Conservation (phyloP, 2,113 vertebrate species). For the Origma solitaria region DNA sequence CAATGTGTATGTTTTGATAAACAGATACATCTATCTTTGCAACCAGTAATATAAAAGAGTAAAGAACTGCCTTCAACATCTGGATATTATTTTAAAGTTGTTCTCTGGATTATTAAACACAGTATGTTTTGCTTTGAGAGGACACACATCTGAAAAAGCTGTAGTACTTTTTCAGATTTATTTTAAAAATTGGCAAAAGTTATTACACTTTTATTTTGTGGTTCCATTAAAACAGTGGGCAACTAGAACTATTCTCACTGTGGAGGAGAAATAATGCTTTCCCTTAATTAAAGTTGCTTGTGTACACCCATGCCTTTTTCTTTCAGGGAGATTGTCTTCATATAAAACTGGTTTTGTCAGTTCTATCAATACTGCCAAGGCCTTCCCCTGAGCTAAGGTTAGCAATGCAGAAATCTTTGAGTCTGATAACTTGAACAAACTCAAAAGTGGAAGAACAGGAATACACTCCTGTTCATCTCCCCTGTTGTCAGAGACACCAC, state of each 20-base stretch:
- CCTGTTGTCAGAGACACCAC: neutral
- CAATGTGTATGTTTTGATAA: neutral
- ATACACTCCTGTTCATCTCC: neutral
- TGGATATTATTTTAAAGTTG: neutral
- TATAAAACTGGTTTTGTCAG: neutral
- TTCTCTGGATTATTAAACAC: neutral
- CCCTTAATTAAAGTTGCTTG: neutral
- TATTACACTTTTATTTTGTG: neutral
- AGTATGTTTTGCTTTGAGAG: neutral
- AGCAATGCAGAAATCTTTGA: neutral
- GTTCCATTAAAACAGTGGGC: neutral
- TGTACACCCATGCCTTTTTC: neutral
- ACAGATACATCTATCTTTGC: neutral
- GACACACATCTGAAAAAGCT: neutral
- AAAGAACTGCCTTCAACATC: neutral
- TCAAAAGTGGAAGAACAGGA: neutral
- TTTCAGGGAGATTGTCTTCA: neutral
- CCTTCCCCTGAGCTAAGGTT: neutral
- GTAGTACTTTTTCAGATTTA: neutral
- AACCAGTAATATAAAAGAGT: neutral
- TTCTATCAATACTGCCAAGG: neutral
- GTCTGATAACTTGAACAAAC: neutral
- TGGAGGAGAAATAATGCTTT: neutral
- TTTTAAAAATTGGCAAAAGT: neutral
- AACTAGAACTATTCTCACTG: neutral